These are phyloP conservation scores for Pelmatolapia mariae DNA, from an alignment of 2,113 vertebrate genomes.

Conservation along the genomic window DNA sequence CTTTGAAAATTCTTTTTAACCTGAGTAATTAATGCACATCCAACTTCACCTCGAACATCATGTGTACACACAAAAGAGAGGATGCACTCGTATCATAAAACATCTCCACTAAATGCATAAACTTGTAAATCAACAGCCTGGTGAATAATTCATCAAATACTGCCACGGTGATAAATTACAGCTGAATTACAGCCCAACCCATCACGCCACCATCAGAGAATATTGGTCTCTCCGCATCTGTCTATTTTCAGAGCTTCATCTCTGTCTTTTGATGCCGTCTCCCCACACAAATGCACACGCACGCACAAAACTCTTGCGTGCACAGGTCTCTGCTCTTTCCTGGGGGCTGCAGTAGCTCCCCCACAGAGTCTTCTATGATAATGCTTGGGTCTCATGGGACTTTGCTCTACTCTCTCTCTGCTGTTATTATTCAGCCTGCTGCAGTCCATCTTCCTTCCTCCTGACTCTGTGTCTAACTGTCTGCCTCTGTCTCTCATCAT, in stretches of 20 bases:
- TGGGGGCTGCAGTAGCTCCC: background rate
- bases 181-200: conserved; percentile 5
- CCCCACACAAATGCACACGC: background rate
- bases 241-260: background rate
- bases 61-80: background rate
- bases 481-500: conserved; percentile 18
- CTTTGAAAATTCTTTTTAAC: conserved; percentile 13
- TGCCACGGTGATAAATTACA: conserved; percentile 31
- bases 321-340: conserved; percentile 6
- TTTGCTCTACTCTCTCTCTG: background rate
- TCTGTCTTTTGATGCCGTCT: background rate
- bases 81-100: background rate
- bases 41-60: background rate
- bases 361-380: conserved; percentile 6
- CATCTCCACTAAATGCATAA: conserved; percentile 27
- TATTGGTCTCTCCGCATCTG: background rate
- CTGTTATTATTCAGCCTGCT: conserved; percentile 19
- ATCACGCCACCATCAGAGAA: background rate
- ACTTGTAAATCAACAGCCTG: conserved; percentile 38
- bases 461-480: conserved; percentile 4
- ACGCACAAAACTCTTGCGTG: background rate
- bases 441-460: conserved; percentile 3
- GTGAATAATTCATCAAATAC: conserved; percentile 56
- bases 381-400: conserved; percentile 8
- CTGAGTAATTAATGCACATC: background rate